These are phyloP conservation scores for Drosophila monieri DNA, from an alignment of 2,888 invertebrate genomes.

Conservation along the genomic window DNA sequence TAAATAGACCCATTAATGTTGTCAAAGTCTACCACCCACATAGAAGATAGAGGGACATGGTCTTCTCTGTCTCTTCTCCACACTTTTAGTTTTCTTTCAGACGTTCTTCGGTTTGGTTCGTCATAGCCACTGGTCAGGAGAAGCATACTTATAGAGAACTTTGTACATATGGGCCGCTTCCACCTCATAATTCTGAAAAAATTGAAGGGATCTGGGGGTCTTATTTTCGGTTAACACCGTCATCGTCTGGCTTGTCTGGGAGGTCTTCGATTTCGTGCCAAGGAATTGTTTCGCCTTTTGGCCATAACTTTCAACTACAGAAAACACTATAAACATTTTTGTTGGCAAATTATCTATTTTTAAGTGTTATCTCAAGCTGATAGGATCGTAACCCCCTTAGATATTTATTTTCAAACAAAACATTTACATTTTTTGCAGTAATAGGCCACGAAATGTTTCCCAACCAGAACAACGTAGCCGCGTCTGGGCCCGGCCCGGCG, in stretches of 20 bases:
- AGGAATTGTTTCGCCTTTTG: conserved; percentile 18
- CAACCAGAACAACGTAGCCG: conserved; percentile 75
- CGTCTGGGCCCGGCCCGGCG: conserved; percentile 65
- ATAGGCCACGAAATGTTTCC: conserved; percentile 85
- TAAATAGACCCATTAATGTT: conserved; percentile 36
- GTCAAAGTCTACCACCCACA: conserved; percentile 40
- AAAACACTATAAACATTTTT: neutral
- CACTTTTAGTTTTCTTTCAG: conserved; percentile 20
- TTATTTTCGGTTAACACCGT: conserved; percentile 65
- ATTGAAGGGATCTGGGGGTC: conserved; percentile 14
- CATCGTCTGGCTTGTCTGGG: conserved; percentile 46
- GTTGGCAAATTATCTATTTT: neutral
- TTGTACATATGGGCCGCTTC: conserved; percentile 1
- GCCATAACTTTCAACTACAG: conserved; percentile 14
- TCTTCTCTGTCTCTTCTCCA: neutral
- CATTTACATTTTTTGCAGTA: conserved; percentile 85
- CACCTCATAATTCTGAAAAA: neutral
- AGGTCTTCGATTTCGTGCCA: conserved; percentile 13
- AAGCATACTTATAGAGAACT: conserved; percentile 1
- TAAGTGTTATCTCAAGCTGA: neutral
- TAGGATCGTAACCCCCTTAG: neutral
- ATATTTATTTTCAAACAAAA: neutral
- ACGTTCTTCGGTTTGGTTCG: conserved; percentile 11
- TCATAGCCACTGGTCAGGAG: conserved; percentile 16
- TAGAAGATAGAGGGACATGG: neutral